Evolutionary conservation across 2,888 invertebrate genomes (phyloP).

Genomic region (Aproaerema taeniolella): DNA sequence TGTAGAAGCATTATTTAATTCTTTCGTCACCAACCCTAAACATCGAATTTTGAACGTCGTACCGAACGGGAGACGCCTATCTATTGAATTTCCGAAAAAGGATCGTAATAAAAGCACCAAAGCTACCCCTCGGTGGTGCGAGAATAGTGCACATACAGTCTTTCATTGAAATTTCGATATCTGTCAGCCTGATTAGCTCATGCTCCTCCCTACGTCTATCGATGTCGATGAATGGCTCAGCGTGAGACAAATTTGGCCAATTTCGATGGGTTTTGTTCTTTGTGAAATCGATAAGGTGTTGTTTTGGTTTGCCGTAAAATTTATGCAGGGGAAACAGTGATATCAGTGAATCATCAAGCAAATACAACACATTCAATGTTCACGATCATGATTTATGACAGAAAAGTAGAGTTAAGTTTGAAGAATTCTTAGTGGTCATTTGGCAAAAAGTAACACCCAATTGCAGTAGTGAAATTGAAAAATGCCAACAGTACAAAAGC

Average conservation of each 20-base stretch:
- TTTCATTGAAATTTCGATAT: conserved; percentile 65
- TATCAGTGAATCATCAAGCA: no score
- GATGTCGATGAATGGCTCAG: conserved; percentile 55
- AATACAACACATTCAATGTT: no score
- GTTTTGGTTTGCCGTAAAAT: conserved; percentile 9
- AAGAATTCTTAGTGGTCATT: no score
- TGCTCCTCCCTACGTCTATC: conserved; percentile 40
- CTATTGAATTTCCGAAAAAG: conserved; percentile 74
- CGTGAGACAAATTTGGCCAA: conserved; percentile 48
- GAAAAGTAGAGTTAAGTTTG: no score
- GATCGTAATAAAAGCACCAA: conserved; percentile 58
- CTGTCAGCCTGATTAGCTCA: conserved; percentile 74
- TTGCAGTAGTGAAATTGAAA: no score
- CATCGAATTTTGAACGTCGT: conserved; percentile 61
- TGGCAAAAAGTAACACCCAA: no score
- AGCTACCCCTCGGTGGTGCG: conserved; percentile 52
- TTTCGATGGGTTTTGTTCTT: conserved; percentile 32
- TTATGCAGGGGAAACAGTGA: no score
- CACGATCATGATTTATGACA: no score
- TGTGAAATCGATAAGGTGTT: conserved; percentile 24
- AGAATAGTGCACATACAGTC: conserved; percentile 34
- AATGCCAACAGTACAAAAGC: no score
- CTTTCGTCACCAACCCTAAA: conserved; percentile 61
- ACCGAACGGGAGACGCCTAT: conserved; percentile 64
- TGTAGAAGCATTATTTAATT: no score